Conservation (phyloP, 1,140 invertebrate genomes). For the Asobara japonica region DNA sequence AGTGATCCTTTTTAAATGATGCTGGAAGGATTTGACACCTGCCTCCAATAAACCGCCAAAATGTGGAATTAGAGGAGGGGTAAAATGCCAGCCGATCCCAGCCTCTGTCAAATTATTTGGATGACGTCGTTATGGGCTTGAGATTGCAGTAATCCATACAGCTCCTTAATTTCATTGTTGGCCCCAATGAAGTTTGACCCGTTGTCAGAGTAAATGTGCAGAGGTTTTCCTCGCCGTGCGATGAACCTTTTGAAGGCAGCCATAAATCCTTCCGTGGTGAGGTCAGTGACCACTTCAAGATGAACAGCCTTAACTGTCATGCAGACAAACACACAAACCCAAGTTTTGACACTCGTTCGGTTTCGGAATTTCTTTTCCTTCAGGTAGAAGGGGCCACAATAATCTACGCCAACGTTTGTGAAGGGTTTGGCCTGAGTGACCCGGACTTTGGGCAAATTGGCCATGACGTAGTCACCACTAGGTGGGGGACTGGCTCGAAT, state of each 20-base stretch:
- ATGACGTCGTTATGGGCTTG: background rate
- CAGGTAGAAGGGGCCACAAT: too few relatives aligned
- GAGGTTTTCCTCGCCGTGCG: constrained; percentile 38
- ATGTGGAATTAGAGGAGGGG: constrained; percentile 11
- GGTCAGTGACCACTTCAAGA: constrained; percentile 51
- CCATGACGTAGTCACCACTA: constrained; percentile 45
- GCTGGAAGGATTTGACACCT: constrained; percentile 24
- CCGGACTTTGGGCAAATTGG: constrained; percentile 39
- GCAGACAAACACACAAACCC: constrained; percentile 55
- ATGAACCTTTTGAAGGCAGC: constrained; percentile 47
- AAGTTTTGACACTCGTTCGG: too few relatives aligned
- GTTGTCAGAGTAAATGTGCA: too few relatives aligned
- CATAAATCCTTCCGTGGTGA: constrained; percentile 49
- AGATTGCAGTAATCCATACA: background rate
- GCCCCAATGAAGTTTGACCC: too few relatives aligned
- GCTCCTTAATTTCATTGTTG: constrained; percentile 8
- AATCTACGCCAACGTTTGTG: too few relatives aligned
- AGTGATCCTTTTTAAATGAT: background rate
- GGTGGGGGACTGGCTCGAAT: constrained; percentile 29
- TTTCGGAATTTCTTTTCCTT: too few relatives aligned
- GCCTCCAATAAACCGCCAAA: too few relatives aligned
- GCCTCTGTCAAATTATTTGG: background rate
- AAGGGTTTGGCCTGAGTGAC: too few relatives aligned
- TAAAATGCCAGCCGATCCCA: constrained; percentile 12
- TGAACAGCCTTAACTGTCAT: constrained; percentile 51